A percentile compares a stretch with the other conserved stretches of the same genome.
These are phyloP conservation scores for Empis livida DNA, from an alignment of 2,888 invertebrate genomes.

Conservation along the genomic window DNA sequence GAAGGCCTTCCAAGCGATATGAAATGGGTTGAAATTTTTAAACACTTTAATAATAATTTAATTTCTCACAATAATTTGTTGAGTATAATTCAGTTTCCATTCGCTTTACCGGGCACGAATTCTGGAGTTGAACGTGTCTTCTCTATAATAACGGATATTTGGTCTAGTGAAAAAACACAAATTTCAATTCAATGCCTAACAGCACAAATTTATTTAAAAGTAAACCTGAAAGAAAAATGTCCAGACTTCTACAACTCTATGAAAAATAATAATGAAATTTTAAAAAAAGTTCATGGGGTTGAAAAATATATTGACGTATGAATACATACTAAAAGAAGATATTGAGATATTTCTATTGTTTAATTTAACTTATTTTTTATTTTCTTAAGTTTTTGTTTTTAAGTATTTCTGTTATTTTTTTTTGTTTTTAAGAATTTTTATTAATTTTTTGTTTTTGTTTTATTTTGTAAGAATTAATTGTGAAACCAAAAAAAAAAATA, in stretches of 20 bases:
- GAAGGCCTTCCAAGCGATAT: background rate
- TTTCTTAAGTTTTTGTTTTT: too few species aligned
- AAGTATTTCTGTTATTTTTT: too few species aligned
- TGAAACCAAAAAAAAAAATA: too few species aligned
- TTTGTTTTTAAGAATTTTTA: too few species aligned
- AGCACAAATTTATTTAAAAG: background rate
- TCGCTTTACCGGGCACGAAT: background rate
- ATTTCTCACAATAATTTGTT: background rate
- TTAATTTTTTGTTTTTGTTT: too few species aligned
- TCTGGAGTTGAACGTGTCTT: background rate
- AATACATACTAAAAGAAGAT: background rate
- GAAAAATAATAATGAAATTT: background rate
- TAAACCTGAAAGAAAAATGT: background rate
- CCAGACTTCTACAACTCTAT: background rate
- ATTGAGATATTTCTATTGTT: background rate
- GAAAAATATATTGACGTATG: background rate
- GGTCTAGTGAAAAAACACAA: background rate
- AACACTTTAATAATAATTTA: background rate
- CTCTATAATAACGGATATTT: background rate
- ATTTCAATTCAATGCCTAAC: background rate
- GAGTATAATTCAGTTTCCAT: background rate
- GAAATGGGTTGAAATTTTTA: background rate
- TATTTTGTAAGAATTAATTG: too few species aligned
- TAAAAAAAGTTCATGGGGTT: background rate
- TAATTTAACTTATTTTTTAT: background rate